These are phyloP conservation scores for Strigamia crassipes DNA, from an alignment of 2,888 invertebrate species.

Conservation along the genomic window DNA sequence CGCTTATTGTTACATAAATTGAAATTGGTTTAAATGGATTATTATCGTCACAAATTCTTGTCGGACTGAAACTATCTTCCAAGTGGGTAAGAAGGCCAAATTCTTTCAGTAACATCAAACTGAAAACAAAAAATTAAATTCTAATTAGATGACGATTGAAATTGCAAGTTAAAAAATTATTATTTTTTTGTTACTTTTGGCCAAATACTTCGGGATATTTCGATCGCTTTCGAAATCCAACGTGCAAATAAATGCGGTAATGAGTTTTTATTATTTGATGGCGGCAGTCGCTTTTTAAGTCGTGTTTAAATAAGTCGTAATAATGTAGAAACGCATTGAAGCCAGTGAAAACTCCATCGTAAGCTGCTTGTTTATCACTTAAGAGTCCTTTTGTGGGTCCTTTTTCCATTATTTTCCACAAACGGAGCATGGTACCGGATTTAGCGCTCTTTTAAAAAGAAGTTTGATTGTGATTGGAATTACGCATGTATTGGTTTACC, in stretches of 20 bases:
- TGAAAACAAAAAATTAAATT: background rate
- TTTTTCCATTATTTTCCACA: background rate
- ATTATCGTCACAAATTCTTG: background rate
- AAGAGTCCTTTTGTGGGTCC: background rate
- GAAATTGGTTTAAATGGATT: background rate
- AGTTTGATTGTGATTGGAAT: no score
- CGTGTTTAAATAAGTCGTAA: background rate
- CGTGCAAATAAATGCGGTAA: background rate
- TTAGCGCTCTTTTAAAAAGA: background rate
- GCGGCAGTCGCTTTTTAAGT: background rate
- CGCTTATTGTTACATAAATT: background rate
- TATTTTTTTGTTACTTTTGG: background rate
- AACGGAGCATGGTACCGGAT: background rate
- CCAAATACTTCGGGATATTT: background rate
- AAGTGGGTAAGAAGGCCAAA: background rate
- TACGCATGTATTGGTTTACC: no score
- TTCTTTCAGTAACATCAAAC: background rate
- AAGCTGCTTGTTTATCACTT: background rate
- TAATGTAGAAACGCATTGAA: background rate
- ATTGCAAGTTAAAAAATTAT: background rate
- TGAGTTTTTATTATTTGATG: background rate
- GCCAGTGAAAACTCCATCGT: background rate
- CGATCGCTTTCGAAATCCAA: background rate
- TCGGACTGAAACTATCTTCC: background rate
- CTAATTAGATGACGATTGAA: no score